Conservation (phyloP, 92 coral and sea anemone species). For the Heteractis magnifica region DNA sequence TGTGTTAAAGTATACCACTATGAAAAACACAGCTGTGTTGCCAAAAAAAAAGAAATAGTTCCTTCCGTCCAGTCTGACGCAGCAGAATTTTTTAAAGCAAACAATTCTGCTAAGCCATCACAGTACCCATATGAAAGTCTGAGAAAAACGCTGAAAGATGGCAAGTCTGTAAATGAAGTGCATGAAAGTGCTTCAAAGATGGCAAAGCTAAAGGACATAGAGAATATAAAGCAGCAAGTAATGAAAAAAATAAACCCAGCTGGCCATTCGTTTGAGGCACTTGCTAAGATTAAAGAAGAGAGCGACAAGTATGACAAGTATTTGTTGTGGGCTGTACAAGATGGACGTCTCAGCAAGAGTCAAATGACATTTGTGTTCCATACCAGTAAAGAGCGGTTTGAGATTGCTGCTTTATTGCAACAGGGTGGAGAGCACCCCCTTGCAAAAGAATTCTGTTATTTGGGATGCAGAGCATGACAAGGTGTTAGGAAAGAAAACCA, state of each 20-base stretch:
- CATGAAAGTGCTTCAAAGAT: slow-evolving; percentile 33
- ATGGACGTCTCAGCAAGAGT: slow-evolving; percentile 40
- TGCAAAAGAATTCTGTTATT: slow-evolving; percentile 40
- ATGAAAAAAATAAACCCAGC: slow-evolving; percentile 41
- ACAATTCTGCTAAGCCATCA: no score
- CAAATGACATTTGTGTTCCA: slow-evolving; percentile 48
- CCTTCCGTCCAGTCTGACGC: no score
- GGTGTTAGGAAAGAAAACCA: slow-evolving; percentile 59
- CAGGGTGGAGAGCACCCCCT: slow-evolving; percentile 33
- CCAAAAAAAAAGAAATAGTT: no score
- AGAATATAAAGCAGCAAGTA: slow-evolving; percentile 57
- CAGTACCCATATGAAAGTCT: no score
- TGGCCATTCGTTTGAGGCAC: slow-evolving; percentile 63
- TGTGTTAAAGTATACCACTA: no score
- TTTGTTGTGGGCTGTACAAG: slow-evolving; percentile 51
- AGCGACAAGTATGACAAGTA: slow-evolving; percentile 51
- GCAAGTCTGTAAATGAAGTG: no score
- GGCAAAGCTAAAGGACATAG: slow-evolving; percentile 53
- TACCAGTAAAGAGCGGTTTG: slow-evolving; percentile 42
- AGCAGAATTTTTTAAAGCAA: no score
- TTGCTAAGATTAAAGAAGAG: slow-evolving; percentile 58
- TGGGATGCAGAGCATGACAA: slow-evolving; percentile 70
- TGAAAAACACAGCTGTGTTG: no score
- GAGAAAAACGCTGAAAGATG: no score
- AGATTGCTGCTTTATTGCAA: slow-evolving; percentile 50